A percentile compares a stretch with the other conserved stretches of the same genome.
Evolutionary conservation across 2,888 invertebrate genomes (phyloP).

Genomic region (Mechanitis mazaeus): DNA sequence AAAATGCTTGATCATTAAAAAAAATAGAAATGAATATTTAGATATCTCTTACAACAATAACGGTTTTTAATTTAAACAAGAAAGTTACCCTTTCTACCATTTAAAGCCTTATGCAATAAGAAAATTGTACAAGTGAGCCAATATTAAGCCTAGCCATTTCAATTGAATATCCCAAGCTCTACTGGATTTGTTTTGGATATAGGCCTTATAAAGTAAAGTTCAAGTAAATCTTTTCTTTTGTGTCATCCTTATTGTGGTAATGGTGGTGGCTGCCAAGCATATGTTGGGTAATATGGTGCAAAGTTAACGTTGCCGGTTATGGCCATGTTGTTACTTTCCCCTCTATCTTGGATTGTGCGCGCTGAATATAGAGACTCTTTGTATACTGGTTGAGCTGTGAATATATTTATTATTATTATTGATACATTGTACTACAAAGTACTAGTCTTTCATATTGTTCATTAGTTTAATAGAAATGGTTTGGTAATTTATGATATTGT

Average conservation of each 20-base stretch:
- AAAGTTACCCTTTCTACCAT: too few relatives aligned
- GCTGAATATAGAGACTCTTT: conserved; percentile 79
- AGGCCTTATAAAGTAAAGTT: too few relatives aligned
- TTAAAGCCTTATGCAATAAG: too few relatives aligned
- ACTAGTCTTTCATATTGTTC: too few relatives aligned
- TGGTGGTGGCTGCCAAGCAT: conserved; percentile 73
- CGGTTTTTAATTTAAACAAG: too few relatives aligned
- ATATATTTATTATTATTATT: background rate
- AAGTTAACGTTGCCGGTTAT: conserved; percentile 67
- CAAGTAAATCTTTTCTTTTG: background rate
- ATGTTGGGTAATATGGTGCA: conserved; percentile 79
- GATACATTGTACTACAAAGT: background rate
- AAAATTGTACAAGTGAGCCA: too few relatives aligned
- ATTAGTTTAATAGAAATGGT: too few relatives aligned
- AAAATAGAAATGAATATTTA: too few relatives aligned
- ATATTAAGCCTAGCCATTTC: background rate
- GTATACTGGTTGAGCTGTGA: conserved; percentile 81
- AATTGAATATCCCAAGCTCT: background rate
- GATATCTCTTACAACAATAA: too few relatives aligned
- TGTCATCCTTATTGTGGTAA: conserved; percentile 49
- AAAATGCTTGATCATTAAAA: too few relatives aligned
- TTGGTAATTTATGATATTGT: too few relatives aligned
- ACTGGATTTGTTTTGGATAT: too few relatives aligned
- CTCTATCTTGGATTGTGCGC: conserved; percentile 78
- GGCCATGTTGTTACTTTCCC: conserved; percentile 78